Base-by-base conservation (phyloP, 2,113 vertebrate species). In the Himantopus leucocephalus region DNA sequence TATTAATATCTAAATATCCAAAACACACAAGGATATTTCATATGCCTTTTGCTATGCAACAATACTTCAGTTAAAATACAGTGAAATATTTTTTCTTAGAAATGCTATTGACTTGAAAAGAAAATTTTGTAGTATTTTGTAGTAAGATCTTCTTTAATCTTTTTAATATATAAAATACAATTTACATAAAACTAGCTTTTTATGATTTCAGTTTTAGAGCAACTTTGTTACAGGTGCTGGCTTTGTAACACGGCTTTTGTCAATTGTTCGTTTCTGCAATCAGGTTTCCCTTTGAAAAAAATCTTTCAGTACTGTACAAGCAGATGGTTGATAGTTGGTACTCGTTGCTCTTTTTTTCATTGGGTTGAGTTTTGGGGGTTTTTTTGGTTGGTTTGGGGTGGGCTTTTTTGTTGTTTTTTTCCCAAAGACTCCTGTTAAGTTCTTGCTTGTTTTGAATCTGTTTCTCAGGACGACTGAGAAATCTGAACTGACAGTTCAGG, bases 241-340 rank as follows among this genome's bases (percentile, higher is more conserved):
- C 47, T 62, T n/a, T 79, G 43, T 43, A 64, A 45, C 1, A 2
- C 3, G 12, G 14, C 15, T 88, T 82, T 56, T 60, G 53, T 12
- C 30, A 59, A 64, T 8, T 8, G 24, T 17, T 84, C 14, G 9
- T 37, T 72, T 50, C 43, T 67, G 29, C 24, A 41, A 20, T 17
- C 8, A 8, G 24, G 16, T 59, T 74, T 80, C 55, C 48, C 60
- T 66, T 59, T 26, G 18, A 14, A 22, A 48, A 48, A 62, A 27
- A 52, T 3, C 12, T 52, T 41, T 16, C 23, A 21, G 29, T 3
- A 11, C 20, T 3, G 12, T 14, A 45, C 21, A 50, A 82, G 62
- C 78, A 85, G 60, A 32, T 8, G 12, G 37, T 2, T 26, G 10
- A 50, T 0, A 2, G 11, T 1, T 20, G 26, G 8, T 24, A 16